phyloP scores from a whole-genome alignment of 64 coral and sea anemone species.

The Stichodactyla mertensii region DNA sequence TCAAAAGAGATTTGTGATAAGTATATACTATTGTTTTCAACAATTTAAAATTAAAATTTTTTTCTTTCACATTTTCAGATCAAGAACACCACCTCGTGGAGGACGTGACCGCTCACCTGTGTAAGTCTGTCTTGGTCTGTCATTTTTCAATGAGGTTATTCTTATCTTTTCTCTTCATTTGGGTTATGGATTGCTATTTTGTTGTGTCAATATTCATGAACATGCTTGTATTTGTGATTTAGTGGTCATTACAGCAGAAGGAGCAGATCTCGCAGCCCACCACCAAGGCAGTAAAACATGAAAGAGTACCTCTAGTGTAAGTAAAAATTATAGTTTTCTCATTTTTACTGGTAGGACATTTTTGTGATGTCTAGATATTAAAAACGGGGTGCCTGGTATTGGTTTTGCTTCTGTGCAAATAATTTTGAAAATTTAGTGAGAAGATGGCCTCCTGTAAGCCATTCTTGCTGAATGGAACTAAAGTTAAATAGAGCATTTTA shows the following conservation, averaged over 20 bases:
- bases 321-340: neutral
- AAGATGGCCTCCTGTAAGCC: no score
- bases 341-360: neutral
- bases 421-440: no score
- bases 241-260: conserved; percentile 11
- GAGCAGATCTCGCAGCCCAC: conserved; percentile 22
- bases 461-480: no score
- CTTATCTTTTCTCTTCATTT: neutral
- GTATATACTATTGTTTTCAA: no score
- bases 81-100: neutral
- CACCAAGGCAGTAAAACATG: conserved; percentile 10
- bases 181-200: no score
- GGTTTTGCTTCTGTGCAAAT: no score
- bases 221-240: neutral
- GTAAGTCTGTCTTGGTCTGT: neutral
- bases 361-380: no score
- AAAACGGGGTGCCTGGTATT: no score
- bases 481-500: no score
- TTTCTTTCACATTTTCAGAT: neutral
- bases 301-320: neutral
- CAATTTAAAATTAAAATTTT: neutral
- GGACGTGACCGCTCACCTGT: neutral
- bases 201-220: no score
- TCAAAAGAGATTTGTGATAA: no score
- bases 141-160: neutral